Evolutionary conservation across 2,888 invertebrate genomes (phyloP).

Genomic region (Pheosia gnoma): DNA sequence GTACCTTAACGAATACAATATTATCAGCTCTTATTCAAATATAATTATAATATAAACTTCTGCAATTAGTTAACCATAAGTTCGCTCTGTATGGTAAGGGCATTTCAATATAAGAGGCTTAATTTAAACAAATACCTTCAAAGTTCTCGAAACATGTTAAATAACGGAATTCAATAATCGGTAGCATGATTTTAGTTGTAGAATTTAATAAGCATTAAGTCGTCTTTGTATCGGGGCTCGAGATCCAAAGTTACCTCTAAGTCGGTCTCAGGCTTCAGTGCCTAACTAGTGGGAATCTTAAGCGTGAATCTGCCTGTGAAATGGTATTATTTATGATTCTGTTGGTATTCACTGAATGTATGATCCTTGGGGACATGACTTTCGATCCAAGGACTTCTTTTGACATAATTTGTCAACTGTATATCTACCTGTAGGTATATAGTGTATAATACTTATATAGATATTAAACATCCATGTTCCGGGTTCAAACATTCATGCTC

Average conservation of each 20-base stretch:
- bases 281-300: constrained; percentile 32
- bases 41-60: no score
- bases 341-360: neutral
- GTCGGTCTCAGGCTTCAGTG: constrained; percentile 19
- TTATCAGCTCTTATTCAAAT: no score
- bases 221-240: constrained; percentile 44
- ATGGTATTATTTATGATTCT: constrained; percentile 1
- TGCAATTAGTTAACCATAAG: neutral
- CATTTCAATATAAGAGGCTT: constrained; percentile 18
- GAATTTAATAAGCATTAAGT: constrained; percentile 44
- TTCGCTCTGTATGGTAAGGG: neutral
- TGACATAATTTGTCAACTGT: no score
- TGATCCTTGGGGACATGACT: no score
- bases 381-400: no score
- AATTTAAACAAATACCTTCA: constrained; percentile 26
- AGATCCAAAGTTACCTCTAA: constrained; percentile 45
- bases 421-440: no score
- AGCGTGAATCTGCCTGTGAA: constrained; percentile 27
- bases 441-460: no score
- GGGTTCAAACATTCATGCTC: no score
- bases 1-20: no score
- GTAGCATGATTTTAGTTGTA: constrained; percentile 38
- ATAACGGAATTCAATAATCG: constrained; percentile 38
- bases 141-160: constrained; percentile 28
- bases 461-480: no score